Evolutionary conservation across 2,797 vertebrate genomes (phyloP), one percentile per base, ranked within the genome.

Genomic region (Enteromius mattozi): DNA sequence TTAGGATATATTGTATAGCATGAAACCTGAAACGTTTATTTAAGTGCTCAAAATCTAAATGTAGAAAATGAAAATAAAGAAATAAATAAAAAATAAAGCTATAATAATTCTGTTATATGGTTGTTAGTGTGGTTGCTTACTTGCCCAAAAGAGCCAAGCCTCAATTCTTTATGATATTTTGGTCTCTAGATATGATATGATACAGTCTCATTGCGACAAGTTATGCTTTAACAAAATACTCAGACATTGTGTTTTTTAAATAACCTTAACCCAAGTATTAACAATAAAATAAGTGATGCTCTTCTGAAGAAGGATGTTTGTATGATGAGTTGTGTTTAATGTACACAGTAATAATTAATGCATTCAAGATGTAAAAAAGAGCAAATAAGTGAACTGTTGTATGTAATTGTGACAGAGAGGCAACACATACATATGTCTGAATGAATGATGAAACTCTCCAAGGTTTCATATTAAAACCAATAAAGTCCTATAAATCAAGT

Each of bases 351-450:
- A 70, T 70, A 70, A 70, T 71, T 24, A 71, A 71, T 27, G 13
- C 69, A 68, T 17, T 51, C 45, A 68, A 49, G 9, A 35, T 79
- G 10, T 61, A 35, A 33, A 49, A 47, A 16, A 49, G 13, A 33
- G 3, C 42, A 21, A 27, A 49, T 40, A 12, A 40, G 63, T n/a
- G 35, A n/a, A 40, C 24, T 59, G 54, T 63, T 12, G 8, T 71
- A 65, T 78, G 19, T 81, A 35, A 71, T 42, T 71, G 45, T 82
- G 61, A 71, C 59, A 80, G 66, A 37, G 70, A 40, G 63, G 13
- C 35, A 59, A 56, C 78, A 63, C n/a, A 51, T 42, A 37, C 12
- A 21, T 49, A 21, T n/a, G n/a, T 68, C 63, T 78, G 14, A 33
- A 70, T 6, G 9, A 33, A 59, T 45, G 35, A 81, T 49, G 19